Evolutionary conservation across 2,113 vertebrate genomes (phyloP), one percentile per base, ranked within the genome.

Genomic region (Anarrhichthys ocellatus): DNA sequence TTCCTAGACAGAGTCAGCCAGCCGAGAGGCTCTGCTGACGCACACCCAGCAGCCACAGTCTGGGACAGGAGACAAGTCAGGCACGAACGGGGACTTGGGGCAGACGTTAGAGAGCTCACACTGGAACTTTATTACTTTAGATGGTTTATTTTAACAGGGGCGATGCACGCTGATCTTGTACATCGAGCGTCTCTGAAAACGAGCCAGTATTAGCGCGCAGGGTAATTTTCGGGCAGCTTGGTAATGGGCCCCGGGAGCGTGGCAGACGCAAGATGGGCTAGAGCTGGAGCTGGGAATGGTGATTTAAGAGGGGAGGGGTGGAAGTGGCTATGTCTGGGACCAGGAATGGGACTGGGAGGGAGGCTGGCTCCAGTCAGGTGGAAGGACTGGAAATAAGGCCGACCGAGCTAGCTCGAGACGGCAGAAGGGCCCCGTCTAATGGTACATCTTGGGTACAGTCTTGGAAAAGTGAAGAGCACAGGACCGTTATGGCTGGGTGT

Each of bases 21-120:
- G 89, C 89, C 85, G 88, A 89, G 84, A 86, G 88, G 90, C 87
- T 79, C 88, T 81, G 91, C 92, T 94, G 93, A 94, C 92, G 91
- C 90, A 94, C 86, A 80, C 85, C 92, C 85, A 80, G 88, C 92
- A 87, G 91, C 93, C 93, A 92, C 93, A 92, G 92, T 92, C 92
- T 94, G 93, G 92, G 93, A 91, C 85, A 71, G 85, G 86, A 93
- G 91, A 94, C 92, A 90, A 92, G 83, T 87, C 80, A 64, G 75
- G 81, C 84, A 90, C 89, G 89, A 93, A 84, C 29, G 9, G 84
- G 85, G 90, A 89, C 78, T 58, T 6, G 70, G 79, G 80, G 87
- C 79, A 91, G 89, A 86, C 83, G 63, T 76, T 85, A 82, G 68
- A 80, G 72, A 90, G 83, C 84, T 88, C 83, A 82, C 32, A 67